Evolutionary conservation across 1,140 invertebrate species (phyloP).

Genomic region (Drosophila funebris): DNA sequence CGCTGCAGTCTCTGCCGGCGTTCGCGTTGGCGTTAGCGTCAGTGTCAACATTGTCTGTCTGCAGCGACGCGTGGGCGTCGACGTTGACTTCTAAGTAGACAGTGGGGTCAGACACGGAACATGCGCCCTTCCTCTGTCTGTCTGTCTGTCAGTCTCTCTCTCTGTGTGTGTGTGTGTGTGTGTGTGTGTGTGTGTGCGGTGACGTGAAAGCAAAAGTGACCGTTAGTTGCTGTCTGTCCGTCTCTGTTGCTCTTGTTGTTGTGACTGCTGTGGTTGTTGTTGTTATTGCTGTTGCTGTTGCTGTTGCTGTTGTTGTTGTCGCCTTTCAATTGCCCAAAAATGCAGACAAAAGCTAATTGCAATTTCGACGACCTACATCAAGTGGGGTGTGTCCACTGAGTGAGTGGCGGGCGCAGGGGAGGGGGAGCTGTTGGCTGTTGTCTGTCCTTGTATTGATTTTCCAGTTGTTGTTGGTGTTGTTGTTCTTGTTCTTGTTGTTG

Average conservation of each 20-base stretch:
- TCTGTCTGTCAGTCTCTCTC: neutral
- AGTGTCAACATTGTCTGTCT: conserved; percentile 20
- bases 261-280: neutral
- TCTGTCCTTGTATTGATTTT: conserved; percentile 29
- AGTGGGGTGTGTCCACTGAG: neutral
- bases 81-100: neutral
- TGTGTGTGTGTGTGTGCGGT: neutral
- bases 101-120: conserved; percentile 3
- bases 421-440: neutral
- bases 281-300: too few relatives aligned
- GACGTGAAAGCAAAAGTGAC: conserved; percentile 45
- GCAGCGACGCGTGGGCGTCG: neutral
- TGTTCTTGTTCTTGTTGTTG: neutral
- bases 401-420: neutral
- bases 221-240: conserved; percentile 10
- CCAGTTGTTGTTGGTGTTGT: neutral
- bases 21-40: neutral
- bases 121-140: conserved; percentile 3
- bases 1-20: conserved; percentile 11
- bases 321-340: conserved; percentile 27
- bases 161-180: conserved; percentile 3
- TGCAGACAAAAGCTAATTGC: conserved; percentile 39
- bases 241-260: neutral
- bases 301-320: neutral
- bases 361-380: conserved; percentile 41